These are phyloP conservation scores for Trinorchestia longiramus DNA, from an alignment of 1,140 invertebrate species.

Conservation along the genomic window DNA sequence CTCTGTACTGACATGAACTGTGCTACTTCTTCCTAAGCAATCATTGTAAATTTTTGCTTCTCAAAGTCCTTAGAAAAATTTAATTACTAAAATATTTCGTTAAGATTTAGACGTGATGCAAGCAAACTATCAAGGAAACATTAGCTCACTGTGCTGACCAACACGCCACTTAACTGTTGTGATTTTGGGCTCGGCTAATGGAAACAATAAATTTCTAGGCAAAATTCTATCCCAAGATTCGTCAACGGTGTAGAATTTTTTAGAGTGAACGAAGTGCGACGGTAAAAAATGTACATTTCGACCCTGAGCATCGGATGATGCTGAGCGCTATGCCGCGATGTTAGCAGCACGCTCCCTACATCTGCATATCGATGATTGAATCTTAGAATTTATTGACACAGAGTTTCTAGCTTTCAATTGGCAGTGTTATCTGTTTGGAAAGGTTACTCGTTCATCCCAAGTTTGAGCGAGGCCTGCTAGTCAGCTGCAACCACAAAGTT, in stretches of 20 bases:
- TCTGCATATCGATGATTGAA: slow-evolving; percentile 55
- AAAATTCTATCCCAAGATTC: neutral
- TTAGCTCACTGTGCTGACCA: neutral
- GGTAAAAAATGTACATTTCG: neutral
- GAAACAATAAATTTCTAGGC: neutral
- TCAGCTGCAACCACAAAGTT: neutral
- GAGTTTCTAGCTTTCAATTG: slow-evolving; percentile 30
- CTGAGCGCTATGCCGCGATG: neutral
- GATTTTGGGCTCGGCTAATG: neutral
- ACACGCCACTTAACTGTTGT: neutral
- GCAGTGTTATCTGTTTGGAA: neutral
- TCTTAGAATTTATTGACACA: slow-evolving; percentile 43
- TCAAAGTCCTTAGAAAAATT: neutral
- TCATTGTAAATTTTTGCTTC: no score
- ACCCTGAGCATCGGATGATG: slow-evolving; percentile 2
- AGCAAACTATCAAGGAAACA: neutral
- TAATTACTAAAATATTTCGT: neutral
- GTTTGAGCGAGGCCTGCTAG: neutral
- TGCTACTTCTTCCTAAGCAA: no score
- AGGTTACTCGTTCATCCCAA: neutral
- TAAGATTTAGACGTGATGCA: neutral
- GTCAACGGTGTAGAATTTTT: neutral
- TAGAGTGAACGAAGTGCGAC: neutral
- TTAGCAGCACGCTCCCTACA: neutral
- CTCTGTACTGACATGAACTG: no score